Evolutionary conservation across 2,113 vertebrate genomes (phyloP).

Genomic region (Periophthalmodon schlosseri): DNA sequence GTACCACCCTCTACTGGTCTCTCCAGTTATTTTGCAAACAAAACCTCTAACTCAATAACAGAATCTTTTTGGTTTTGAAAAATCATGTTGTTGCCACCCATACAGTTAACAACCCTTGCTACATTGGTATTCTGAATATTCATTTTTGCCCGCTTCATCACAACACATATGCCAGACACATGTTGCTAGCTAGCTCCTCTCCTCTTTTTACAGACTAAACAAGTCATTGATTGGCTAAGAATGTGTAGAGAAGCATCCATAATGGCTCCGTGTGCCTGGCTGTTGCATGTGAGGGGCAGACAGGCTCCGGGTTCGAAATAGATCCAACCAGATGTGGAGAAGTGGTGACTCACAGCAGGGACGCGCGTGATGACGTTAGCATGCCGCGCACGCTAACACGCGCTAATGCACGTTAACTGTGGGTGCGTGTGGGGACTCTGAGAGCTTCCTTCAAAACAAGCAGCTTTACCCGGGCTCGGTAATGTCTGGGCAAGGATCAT

Average conservation of each 20-base stretch:
- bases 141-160: background rate
- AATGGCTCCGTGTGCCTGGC: background rate
- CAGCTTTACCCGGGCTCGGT: slow-evolving; percentile 51
- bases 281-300: background rate
- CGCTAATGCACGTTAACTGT: slow-evolving; percentile 52
- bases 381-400: slow-evolving; percentile 11
- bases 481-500: slow-evolving; percentile 51
- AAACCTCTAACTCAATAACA: background rate
- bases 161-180: background rate
- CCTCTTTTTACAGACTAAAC: background rate
- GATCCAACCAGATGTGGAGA: slow-evolving; percentile 68
- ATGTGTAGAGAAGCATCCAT: background rate
- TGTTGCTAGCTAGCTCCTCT: background rate
- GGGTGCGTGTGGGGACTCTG: slow-evolving; percentile 50
- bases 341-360: slow-evolving; percentile 62
- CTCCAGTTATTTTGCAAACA: too few species aligned
- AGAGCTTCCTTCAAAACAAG: slow-evolving; percentile 67
- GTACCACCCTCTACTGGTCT: too few species aligned
- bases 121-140: background rate
- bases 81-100: background rate
- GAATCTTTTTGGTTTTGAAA: background rate
- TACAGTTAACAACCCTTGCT: background rate
- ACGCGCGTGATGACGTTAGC: slow-evolving; percentile 60
- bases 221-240: slow-evolving; percentile 1
- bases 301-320: slow-evolving; percentile 27